phyloP scores from a whole-genome alignment of 2,113 vertebrate genomes.

The Thryonomys swinderianus region DNA sequence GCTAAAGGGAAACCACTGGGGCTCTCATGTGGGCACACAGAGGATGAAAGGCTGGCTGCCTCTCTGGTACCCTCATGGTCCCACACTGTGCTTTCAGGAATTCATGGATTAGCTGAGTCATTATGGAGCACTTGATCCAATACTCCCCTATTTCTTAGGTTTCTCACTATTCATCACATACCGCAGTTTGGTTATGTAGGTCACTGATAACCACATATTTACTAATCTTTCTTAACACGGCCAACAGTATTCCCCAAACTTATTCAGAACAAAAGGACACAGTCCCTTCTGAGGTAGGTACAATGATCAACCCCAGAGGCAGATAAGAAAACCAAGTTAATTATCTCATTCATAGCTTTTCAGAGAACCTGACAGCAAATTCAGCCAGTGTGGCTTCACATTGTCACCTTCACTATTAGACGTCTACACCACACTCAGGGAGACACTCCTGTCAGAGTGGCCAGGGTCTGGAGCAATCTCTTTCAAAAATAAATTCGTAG shows the following conservation, averaged over 20 bases:
- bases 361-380: background rate
- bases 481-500: constrained; percentile 23
- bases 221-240: background rate
- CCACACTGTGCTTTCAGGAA: background rate
- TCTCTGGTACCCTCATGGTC: background rate
- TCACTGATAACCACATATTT: background rate
- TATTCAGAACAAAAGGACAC: background rate
- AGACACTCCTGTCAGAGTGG: background rate
- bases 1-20: background rate
- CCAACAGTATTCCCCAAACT: background rate
- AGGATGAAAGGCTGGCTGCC: background rate
- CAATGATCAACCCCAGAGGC: background rate
- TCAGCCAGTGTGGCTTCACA: background rate
- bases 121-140: background rate
- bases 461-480: background rate
- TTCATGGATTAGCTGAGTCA: background rate
- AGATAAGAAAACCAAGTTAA: background rate
- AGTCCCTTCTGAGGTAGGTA: background rate
- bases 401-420: background rate
- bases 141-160: background rate
- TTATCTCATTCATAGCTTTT: background rate
- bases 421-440: background rate
- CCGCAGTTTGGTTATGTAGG: background rate
- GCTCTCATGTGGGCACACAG: background rate
- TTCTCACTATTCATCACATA: background rate